Percentiles rank a stretch among this genome's conserved stretches.
phyloP scores from a whole-genome alignment of 92 coral and sea anemone genomes.

The Plumapathes pennacea region DNA sequence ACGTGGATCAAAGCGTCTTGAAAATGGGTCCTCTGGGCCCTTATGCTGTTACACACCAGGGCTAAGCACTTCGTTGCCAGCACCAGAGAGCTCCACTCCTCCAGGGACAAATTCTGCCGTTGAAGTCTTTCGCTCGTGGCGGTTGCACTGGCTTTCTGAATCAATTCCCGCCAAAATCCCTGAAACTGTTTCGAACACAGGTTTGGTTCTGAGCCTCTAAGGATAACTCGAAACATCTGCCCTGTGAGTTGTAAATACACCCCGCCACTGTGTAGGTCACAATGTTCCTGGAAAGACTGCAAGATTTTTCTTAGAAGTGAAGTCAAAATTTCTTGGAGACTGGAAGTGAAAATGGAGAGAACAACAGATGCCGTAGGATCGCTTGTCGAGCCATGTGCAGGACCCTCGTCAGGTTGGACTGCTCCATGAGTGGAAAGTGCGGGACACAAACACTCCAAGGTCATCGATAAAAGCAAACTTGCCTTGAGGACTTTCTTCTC shows the following conservation, averaged over 20 bases:
- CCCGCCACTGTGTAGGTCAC: background rate
- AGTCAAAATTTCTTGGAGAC: conserved; percentile 25
- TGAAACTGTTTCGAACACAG: too few species aligned
- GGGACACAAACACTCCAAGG: conserved; percentile 31
- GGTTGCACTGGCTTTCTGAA: background rate
- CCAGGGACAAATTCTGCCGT: conserved; percentile 12
- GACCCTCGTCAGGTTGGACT: background rate
- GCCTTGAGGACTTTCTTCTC: conserved; percentile 50
- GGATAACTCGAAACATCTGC: conserved; percentile 5
- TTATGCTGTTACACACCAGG: conserved; percentile 17
- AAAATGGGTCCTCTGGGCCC: conserved; percentile 5
- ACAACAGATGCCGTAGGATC: conserved; percentile 17
- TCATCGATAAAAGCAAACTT: conserved; percentile 33
- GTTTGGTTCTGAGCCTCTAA: too few species aligned
- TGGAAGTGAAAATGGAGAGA: background rate
- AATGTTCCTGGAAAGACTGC: background rate
- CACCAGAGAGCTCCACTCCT: conserved; percentile 24
- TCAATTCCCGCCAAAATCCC: conserved; percentile 18
- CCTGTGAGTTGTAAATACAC: conserved; percentile 12
- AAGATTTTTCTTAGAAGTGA: conserved; percentile 45
- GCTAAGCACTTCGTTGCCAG: conserved; percentile 28
- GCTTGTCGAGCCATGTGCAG: background rate
- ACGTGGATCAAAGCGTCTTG: background rate
- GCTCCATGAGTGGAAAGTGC: background rate
- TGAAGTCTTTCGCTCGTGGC: conserved; percentile 14